Base-by-base conservation (phyloP, 2,113 vertebrate genomes). In the Lepisosteus oculatus region DNA sequence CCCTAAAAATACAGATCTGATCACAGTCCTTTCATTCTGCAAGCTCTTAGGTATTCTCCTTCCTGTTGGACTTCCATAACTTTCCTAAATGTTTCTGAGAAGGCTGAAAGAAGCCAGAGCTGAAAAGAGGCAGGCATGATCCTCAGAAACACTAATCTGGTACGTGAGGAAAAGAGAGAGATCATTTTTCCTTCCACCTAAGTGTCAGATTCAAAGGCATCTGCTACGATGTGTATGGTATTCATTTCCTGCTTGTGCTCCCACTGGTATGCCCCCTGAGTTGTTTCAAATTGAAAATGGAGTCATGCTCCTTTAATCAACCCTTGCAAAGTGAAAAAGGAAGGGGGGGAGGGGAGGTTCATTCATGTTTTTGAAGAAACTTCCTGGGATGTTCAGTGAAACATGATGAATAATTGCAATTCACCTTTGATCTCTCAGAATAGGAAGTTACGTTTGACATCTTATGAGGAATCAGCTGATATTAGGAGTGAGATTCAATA, bases 301-400 rank as follows among this genome's bases (percentile, higher is more conserved):
- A 94, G 88, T 90, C 88, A 90, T 87, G 87, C 90, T 91, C 89
- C 89, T 93, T 94, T 91, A 93, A 92, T 93, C 88, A 93, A 81
- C 82, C 81, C 71, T 81, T 88, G 86, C 81, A 91, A 93, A 91
- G 81, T 87, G 71, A 83, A 76, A 86, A 86, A 85, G 78, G 74
- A 80, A 72, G 80, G 75, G 73, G 77, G 81, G 80, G 75, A 72
- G 69, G 82, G 73, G 75, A 79, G 79, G 77, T 81, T 85, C 83
- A 87, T 87, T 89, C 80, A 81, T 79, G 74, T 88, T 83, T 64
- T 70, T 74, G 80, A 73, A 65, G 81, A 55, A 45, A 61, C 83
- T 80, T 83, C 85, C 85, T 85, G 81, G 74, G 82, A 73, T 71
- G 62, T 78, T 74, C 64, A 67, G 74, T 76, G 85, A 80, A 73